These are phyloP conservation scores for Coluber constrictor DNA, from an alignment of 2,797 vertebrate genomes.

Conservation along the genomic window DNA sequence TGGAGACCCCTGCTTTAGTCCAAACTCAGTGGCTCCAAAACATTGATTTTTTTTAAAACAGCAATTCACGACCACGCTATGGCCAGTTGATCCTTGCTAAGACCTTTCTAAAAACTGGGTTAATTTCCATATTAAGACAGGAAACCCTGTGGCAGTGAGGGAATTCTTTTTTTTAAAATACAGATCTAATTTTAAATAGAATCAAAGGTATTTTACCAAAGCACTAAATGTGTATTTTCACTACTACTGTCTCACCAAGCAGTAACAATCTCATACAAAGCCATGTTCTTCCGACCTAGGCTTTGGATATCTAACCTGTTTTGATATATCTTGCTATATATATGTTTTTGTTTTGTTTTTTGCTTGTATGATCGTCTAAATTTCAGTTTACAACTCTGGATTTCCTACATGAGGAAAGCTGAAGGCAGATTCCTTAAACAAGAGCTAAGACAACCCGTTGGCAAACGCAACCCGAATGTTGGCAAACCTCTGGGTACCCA, in stretches of 20 bases:
- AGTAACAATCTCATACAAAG: conserved; percentile 43
- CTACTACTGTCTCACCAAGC: conserved; percentile 3
- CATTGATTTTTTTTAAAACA: conserved; percentile 45
- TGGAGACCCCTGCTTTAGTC: background rate
- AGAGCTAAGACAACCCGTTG: conserved; percentile 32
- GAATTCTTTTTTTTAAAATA: background rate
- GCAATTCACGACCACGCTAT: conserved; percentile 34
- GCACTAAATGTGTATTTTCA: conserved; percentile 25
- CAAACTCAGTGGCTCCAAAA: conserved; percentile 52
- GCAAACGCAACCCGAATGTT: conserved; percentile 21
- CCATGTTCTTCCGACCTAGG: background rate
- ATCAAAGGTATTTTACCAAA: background rate
- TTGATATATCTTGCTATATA: conserved; percentile 1
- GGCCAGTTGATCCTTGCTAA: conserved; percentile 41
- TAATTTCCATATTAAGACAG: conserved; percentile 23
- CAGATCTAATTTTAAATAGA: conserved; percentile 15
- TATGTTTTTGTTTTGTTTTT: background rate
- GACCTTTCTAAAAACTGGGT: conserved; percentile 29
- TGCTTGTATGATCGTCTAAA: background rate
- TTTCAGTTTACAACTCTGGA: background rate
- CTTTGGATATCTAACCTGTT: conserved; percentile 20
- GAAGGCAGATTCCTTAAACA: conserved; percentile 39
- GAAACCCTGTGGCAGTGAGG: background rate
- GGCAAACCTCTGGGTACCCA: conserved; percentile 7
- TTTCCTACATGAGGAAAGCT: conserved; percentile 13